Evolutionary conservation across 2,113 vertebrate genomes (phyloP).

Genomic region (Pteronura brasiliensis): DNA sequence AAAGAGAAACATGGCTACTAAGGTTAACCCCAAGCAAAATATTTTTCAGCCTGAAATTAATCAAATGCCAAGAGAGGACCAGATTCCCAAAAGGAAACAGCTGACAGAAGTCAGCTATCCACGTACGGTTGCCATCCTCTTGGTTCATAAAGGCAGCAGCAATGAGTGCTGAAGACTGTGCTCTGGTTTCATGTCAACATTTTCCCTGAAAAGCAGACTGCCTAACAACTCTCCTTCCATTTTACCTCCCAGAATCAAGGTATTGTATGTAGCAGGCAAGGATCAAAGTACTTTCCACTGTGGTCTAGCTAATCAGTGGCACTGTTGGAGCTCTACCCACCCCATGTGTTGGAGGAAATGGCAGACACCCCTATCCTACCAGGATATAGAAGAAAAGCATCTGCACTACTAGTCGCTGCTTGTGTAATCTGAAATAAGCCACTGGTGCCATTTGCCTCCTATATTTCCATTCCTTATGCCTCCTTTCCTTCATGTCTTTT

Average conservation of each 20-base stretch:
- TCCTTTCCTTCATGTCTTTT: not conserved
- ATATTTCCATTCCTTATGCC: not conserved
- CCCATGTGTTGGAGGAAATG: not conserved
- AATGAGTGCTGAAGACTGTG: not conserved
- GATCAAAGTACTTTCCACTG: not conserved
- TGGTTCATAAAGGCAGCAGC: not conserved
- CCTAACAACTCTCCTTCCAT: not conserved
- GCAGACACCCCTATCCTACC: not conserved
- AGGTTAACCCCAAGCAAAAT: not conserved
- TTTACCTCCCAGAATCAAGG: not conserved
- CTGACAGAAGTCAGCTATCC: not conserved
- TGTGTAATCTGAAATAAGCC: not conserved
- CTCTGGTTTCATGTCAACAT: not conserved
- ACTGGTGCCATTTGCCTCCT: not conserved
- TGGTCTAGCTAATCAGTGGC: not conserved
- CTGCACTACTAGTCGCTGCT: not conserved
- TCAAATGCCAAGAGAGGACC: not conserved
- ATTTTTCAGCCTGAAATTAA: not conserved
- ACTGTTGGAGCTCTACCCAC: not conserved
- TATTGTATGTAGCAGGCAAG: not conserved
- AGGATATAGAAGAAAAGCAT: not conserved
- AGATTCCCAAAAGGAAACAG: not conserved
- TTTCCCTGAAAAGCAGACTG: not conserved
- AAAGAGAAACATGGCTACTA: not conserved
- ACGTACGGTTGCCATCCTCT: not conserved